Evolutionary conservation across 1,140 invertebrate genomes (phyloP), one percentile per base, ranked within the genome.

Genomic region (Apis cerana): DNA sequence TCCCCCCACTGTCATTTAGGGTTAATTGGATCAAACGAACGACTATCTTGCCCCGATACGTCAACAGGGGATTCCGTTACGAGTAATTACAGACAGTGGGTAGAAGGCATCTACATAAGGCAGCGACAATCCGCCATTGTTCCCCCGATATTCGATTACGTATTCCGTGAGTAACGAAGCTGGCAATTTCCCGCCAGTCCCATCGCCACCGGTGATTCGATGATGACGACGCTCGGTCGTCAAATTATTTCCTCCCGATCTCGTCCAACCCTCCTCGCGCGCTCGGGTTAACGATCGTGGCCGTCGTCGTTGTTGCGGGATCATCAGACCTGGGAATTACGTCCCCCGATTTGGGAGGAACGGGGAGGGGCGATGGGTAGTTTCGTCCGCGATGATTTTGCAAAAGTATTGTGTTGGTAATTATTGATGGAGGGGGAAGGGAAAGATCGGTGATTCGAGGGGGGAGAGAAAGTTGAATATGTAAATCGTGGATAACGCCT

Each of bases 1-100:
- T 13, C 15, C 33, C 15, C 27, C 23, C 62, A 1, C 15, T 17
- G 62, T 19, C 62, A 33, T 64, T 64, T 59, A 21, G 58, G 19
- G 58, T 59, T 85, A 88, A 89, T 89, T 88, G 80, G 77, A 89
- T 88, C 84, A 89, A 89, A 88, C 75, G 80, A 62, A 10, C 75
- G 84, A 75, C 70, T 77, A 83, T 89, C 80, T 89, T 84, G 61
- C 80, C 58, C 64, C 67, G 80, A 88, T 81, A 81, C 61, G 81
- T 75, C 82, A 79, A 59, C 76, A 50, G 59, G 67, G 65, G 83
- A 88, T 88, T 89, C 76, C 77, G 80, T 81, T 82, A 83, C 77
- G 86, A 88, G 86, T 88, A 88, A 89, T 89, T 86, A 89, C 75
- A 81, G 84, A 75, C 64, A 61, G 2, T 43, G 70, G 48, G 64